Conservation (phyloP, 2,888 invertebrate genomes). For the Phorcus lineatus region DNA sequence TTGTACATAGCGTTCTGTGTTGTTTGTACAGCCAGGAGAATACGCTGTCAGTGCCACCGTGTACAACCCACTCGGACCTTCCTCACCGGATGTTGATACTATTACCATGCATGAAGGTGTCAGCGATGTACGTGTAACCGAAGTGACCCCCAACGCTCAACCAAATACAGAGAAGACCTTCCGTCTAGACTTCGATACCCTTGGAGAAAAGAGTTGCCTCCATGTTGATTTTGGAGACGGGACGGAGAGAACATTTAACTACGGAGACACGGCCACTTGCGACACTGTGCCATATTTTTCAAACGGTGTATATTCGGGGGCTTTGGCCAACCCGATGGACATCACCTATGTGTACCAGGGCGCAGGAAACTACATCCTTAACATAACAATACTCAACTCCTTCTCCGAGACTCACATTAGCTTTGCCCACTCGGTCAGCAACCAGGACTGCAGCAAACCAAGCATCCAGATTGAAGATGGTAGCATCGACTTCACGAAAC, state of each 20-base stretch:
- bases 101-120: not conserved
- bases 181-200: constrained; percentile 45
- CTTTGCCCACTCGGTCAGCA: constrained; percentile 51
- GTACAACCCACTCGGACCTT: constrained; percentile 41
- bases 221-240: constrained; percentile 59
- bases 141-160: not conserved
- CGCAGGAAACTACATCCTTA: constrained; percentile 39
- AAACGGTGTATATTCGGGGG: not conserved
- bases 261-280: constrained; percentile 44
- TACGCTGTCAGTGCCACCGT: constrained; percentile 47
- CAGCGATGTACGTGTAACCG: not conserved
- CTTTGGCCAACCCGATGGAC: not conserved
- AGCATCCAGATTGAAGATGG: constrained; percentile 50
- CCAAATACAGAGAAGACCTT: constrained; percentile 47
- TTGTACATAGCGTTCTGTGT: not conserved
- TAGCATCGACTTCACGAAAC: constrained; percentile 31
- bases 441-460: constrained; percentile 59
- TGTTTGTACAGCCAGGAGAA: constrained; percentile 42
- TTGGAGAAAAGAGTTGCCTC: constrained; percentile 60
- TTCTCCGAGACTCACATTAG: constrained; percentile 26
- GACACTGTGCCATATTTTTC: not conserved
- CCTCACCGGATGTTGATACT: not conserved
- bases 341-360: constrained; percentile 35
- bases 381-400: constrained; percentile 41
- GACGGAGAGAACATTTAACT: constrained; percentile 28